These are phyloP conservation scores for Styela clava DNA, from an alignment of 23 tunicate species.

Conservation along the genomic window DNA sequence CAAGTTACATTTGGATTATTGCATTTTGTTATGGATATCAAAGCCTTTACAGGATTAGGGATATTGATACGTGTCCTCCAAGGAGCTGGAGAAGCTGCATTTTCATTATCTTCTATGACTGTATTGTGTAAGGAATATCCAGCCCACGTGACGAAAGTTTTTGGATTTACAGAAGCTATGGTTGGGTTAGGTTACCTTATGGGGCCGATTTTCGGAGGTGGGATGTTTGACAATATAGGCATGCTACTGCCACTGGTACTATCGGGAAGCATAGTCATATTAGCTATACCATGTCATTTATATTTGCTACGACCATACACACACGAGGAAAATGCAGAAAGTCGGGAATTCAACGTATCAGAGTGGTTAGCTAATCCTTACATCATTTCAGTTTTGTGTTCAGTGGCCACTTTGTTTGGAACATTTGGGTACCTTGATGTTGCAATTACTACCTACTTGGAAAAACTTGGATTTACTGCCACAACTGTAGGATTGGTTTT, in stretches of 20 bases:
- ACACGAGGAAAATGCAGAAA: background rate
- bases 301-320: background rate
- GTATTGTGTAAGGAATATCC: slow-evolving; percentile 17
- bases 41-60: background rate
- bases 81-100: slow-evolving; percentile 21
- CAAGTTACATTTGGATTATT: slow-evolving; percentile 14
- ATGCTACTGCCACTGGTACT: slow-evolving; percentile 1
- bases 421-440: slow-evolving; percentile 3
- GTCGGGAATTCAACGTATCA: background rate
- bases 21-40: slow-evolving; percentile 2
- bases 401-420: slow-evolving; percentile 11
- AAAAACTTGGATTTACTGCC: background rate
- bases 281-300: background rate
- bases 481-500: background rate
- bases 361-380: background rate
- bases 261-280: slow-evolving; percentile 1
- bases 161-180: slow-evolving; percentile 9
- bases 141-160: slow-evolving; percentile 12
- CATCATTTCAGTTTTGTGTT: background rate
- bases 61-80: background rate
- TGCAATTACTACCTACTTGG: slow-evolving; percentile 12
- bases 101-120: slow-evolving; percentile 9
- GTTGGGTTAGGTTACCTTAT: slow-evolving; percentile 16
- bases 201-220: slow-evolving; percentile 25
- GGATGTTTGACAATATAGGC: slow-evolving; percentile 1